A percentile compares a stretch with the other conserved stretches of the same genome.
Evolutionary conservation across 2,113 vertebrate genomes (phyloP).

Genomic region (Solenodon paradoxus): DNA sequence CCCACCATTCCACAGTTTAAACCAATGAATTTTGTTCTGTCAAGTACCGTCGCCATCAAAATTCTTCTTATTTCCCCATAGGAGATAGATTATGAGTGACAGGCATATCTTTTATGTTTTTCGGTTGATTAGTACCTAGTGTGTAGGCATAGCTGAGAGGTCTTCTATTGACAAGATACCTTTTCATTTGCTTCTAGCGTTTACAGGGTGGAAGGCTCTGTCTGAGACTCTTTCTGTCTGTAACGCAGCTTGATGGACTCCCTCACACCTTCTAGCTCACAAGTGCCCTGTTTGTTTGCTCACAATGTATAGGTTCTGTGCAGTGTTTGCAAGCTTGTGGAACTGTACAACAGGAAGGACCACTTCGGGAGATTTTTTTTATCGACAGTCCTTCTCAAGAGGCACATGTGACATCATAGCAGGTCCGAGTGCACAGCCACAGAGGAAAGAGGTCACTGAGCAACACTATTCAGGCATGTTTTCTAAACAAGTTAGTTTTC

Average conservation of each 20-base stretch:
- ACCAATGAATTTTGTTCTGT: constrained; percentile 36
- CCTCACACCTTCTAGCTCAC: not conserved
- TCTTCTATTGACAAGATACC: not conserved
- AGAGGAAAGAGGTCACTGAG: not conserved
- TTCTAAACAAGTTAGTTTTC: not conserved
- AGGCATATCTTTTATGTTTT: not conserved
- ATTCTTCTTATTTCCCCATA: not conserved
- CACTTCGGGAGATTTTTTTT: not conserved
- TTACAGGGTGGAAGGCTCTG: not conserved
- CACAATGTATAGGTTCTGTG: not conserved
- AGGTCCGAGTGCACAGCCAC: not conserved
- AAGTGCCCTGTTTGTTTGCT: not conserved
- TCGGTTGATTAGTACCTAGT: not conserved
- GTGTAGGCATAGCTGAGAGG: not conserved
- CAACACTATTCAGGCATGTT: not conserved
- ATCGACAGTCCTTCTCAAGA: not conserved
- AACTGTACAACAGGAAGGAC: not conserved
- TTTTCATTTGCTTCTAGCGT: not conserved
- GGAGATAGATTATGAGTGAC: not conserved
- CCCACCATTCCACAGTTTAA: not conserved
- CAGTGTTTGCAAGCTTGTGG: not conserved
- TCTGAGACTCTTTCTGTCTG: not conserved
- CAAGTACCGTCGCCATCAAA: not conserved
- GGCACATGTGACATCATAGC: not conserved
- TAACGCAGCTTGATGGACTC: not conserved